Evolutionary conservation across 2,113 vertebrate species (phyloP).

Genomic region (Danio rerio): GRCz12tu NC_133182.1:40125001-40125500

Average conservation of each 20-base stretch:
- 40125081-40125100: slow-evolving; percentile 14
- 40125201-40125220: not conserved
- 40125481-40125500: no score
- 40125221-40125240: slow-evolving; percentile 3
- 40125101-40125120: slow-evolving; percentile 14
- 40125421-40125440: no score
- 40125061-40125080: slow-evolving; percentile 8
- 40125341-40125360: no score
- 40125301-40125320: no score
- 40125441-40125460: no score
- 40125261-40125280: not conserved
- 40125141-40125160: not conserved
- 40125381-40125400: no score
- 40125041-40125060: slow-evolving; percentile 1
- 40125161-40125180: slow-evolving; percentile 20
- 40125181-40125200: not conserved
- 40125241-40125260: slow-evolving; percentile 10
- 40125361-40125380: no score
- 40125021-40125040: not conserved
- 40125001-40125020: not conserved
- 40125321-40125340: no score
- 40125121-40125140: slow-evolving; percentile 24
- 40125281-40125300: no score
- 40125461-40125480: no score
- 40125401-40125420: no score